Percentiles rank a stretch among this genome's conserved stretches.
Evolutionary conservation across 2,113 vertebrate genomes (phyloP).

Genomic region (Halichoerus grypus): DNA sequence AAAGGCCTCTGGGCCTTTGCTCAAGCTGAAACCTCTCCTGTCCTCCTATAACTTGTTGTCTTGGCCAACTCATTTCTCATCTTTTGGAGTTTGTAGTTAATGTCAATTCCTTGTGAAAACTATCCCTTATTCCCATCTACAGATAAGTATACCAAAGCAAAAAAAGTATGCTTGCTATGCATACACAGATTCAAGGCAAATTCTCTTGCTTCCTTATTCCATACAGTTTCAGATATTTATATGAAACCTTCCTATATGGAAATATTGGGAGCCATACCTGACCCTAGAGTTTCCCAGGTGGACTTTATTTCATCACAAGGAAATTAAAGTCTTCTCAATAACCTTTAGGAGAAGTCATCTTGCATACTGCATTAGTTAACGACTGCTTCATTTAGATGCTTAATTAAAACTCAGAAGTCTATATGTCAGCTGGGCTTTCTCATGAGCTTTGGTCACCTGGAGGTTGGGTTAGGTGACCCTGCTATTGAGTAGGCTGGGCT

Average conservation of each 20-base stretch:
- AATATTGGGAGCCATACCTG: not conserved
- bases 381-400: not conserved
- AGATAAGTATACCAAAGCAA: not conserved
- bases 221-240: not conserved
- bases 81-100: not conserved
- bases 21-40: not conserved
- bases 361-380: not conserved
- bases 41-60: not conserved
- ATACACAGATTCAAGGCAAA: not conserved
- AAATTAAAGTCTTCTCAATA: constrained; percentile 41
- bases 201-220: constrained; percentile 2
- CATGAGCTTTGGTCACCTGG: not conserved
- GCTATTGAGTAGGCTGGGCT: not conserved
- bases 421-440: not conserved
- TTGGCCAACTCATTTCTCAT: not conserved
- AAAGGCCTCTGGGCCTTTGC: not conserved
- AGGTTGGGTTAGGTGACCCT: not conserved
- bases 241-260: not conserved
- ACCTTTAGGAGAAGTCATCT: not conserved
- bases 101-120: not conserved
- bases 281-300: not conserved
- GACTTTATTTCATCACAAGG: constrained; percentile 28
- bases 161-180: not conserved
- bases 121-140: not conserved
- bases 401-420: not conserved